Base-by-base conservation (phyloP, 2,797 vertebrate species). In the Adrianichthys oophorus region DNA sequence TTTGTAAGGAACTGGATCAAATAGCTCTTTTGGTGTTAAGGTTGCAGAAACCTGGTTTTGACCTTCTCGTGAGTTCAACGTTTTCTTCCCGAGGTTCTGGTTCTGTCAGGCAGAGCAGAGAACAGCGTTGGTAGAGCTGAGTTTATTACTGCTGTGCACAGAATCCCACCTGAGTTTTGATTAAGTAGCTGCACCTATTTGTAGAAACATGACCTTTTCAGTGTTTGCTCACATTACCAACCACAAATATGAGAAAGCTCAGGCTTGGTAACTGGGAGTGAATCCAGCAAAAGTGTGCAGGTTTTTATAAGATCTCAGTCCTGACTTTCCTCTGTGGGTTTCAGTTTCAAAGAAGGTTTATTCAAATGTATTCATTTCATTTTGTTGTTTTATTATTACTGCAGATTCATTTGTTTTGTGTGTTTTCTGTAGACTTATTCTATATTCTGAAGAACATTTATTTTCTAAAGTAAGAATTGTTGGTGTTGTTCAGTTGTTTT, bases 111-210 rank as follows among this genome's bases (percentile, higher is more conserved):
- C 52, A 56, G 45, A 45, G 59, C 12, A 17, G 26, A 40, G 26
- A 14, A 42, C 18, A 48, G 53, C 19, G 14, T 44, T 5, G 15
- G 18, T 21, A 61, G 53, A 56, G 78, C 29, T 41, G n/a, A 64
- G 47, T 18, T 19, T 40, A 59, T 65, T 74, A 26, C 52, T 62
- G 50, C 1, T 32, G 60, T 52, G 61, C 64, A 43, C 52, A 1
- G 44, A 32, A 10, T 32, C 7, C 8, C 29, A 32, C 29, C 57
- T 37, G 50, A 64, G 62, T 71, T 58, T 74, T 32, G 56, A 75
- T 82, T 75, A 80, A 70, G 40, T 73, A 2, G 23, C 52, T 72
- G 57, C 81, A 80, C 83, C 80, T 84, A 76, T 73, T 77, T 79
- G 75, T 52, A 57, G 68, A 76, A 69, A 78, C 68, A 78, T 76